phyloP scores from a whole-genome alignment of 1,140 invertebrate genomes.

The Drosophila prosaltans region DNA sequence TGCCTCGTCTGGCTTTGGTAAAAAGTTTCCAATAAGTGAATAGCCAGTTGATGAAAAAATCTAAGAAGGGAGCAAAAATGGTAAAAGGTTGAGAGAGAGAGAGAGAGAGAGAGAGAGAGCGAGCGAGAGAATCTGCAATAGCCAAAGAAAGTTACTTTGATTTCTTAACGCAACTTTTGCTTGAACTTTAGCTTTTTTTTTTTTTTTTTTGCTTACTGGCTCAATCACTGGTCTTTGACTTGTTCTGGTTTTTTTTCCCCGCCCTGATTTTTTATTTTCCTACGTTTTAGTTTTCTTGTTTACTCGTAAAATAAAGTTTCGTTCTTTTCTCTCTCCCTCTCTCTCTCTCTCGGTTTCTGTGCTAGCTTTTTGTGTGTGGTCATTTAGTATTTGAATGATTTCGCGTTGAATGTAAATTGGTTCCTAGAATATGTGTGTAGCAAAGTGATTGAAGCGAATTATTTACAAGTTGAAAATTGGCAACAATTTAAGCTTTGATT shows the following conservation, averaged over 20 bases:
- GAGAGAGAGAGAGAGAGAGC: not conserved
- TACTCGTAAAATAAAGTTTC: slow-evolving; percentile 30
- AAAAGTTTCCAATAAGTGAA: slow-evolving; percentile 75
- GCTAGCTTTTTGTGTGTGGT: slow-evolving; percentile 19
- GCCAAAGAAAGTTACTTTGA: slow-evolving; percentile 70
- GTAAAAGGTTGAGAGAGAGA: not conserved
- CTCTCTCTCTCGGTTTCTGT: not conserved
- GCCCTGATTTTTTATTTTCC: not conserved
- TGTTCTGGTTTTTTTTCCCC: slow-evolving; percentile 4
- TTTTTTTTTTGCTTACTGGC: slow-evolving; percentile 47
- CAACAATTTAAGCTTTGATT: not conserved
- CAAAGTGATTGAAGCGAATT: slow-evolving; percentile 6
- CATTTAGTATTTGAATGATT: slow-evolving; percentile 36
- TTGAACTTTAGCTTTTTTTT: slow-evolving; percentile 58
- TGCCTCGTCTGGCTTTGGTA: slow-evolving; percentile 21
- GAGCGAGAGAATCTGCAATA: not conserved
- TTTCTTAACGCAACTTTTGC: slow-evolving; percentile 74
- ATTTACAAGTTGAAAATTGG: not conserved
- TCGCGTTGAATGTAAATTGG: slow-evolving; percentile 54
- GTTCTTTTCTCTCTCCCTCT: slow-evolving; percentile 9
- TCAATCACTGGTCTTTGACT: slow-evolving; percentile 60
- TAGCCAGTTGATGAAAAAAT: slow-evolving; percentile 69
- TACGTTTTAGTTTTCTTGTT: slow-evolving; percentile 26
- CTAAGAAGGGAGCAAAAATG: slow-evolving; percentile 4
- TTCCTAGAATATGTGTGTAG: slow-evolving; percentile 3